Conservation (phyloP, 2,797 vertebrate genomes). For the Tiaroga cobitis region DNA sequence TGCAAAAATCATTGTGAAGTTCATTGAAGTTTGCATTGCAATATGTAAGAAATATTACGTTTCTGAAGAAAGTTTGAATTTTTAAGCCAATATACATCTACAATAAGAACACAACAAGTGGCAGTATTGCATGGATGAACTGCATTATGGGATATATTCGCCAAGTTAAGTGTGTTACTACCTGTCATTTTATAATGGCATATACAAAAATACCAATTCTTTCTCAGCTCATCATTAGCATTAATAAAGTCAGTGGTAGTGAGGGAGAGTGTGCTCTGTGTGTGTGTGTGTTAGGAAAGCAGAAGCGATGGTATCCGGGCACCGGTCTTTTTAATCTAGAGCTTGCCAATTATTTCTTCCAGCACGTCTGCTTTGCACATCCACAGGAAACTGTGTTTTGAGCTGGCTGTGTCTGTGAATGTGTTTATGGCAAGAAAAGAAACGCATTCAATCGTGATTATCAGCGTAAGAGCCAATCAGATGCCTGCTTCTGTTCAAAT, state of each 20-base stretch:
- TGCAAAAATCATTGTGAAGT: not conserved
- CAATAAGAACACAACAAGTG: conserved; percentile 1
- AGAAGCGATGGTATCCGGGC: not conserved
- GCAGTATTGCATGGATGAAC: not conserved
- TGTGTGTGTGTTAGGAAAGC: conserved; percentile 12
- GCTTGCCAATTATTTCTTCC: conserved; percentile 47
- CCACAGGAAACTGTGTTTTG: conserved; percentile 34
- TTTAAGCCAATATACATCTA: not conserved
- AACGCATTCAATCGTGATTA: conserved; percentile 1
- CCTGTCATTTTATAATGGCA: conserved; percentile 21
- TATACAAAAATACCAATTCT: conserved; percentile 21
- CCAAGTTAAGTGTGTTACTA: not conserved
- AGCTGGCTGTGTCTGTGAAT: conserved; percentile 31
- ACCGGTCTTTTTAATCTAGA: conserved; percentile 31
- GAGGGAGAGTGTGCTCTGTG: too few species aligned
- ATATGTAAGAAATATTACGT: not conserved
- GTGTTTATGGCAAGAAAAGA: conserved; percentile 24
- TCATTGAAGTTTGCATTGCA: not conserved
- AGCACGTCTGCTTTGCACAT: conserved; percentile 45
- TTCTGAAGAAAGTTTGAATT: not conserved
- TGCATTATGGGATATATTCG: conserved; percentile 28
- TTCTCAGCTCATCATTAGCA: conserved; percentile 55
- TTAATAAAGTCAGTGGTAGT: conserved; percentile 44
- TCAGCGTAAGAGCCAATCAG: not conserved
- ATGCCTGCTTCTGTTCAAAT: not conserved